These are phyloP conservation scores for Drosophila mercatorum DNA, from an alignment of 2,888 invertebrate genomes.

Conservation along the genomic window DNA sequence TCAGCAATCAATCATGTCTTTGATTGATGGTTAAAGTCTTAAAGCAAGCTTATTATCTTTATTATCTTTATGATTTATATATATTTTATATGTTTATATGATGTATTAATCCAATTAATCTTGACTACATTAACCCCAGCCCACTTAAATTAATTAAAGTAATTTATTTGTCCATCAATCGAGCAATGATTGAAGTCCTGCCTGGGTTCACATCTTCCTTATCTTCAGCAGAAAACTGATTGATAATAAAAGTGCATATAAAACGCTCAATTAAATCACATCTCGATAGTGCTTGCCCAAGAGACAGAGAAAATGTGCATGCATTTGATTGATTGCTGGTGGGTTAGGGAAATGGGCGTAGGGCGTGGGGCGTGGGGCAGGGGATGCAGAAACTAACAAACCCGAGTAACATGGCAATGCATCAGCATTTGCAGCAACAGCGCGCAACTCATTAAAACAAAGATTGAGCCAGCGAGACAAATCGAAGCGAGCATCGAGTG, in stretches of 20 bases:
- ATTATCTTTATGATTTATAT: too few species aligned
- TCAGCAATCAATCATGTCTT: background rate
- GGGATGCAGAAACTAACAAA: background rate
- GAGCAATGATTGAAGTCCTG: background rate
- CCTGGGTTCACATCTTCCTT: background rate
- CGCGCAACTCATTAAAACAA: background rate
- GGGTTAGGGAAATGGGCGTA: background rate
- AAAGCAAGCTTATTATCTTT: too few species aligned
- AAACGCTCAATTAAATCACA: slow-evolving; percentile 8
- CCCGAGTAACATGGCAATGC: background rate
- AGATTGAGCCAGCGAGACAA: background rate
- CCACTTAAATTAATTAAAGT: background rate
- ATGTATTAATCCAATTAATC: too few species aligned
- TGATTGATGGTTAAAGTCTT: background rate
- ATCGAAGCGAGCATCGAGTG: background rate
- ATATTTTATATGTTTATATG: too few species aligned
- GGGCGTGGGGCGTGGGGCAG: background rate
- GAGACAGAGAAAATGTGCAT: background rate
- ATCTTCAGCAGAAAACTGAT: background rate
- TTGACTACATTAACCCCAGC: background rate
- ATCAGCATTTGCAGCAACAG: slow-evolving; percentile 1
- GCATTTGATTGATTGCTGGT: slow-evolving; percentile 4
- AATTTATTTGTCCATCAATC: background rate
- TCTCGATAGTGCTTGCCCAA: background rate
- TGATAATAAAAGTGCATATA: slow-evolving; percentile 9